Evolutionary conservation across 1,140 invertebrate species (phyloP), one percentile per base, ranked within the genome.

Genomic region (Stegodyphus mimosarum): DNA sequence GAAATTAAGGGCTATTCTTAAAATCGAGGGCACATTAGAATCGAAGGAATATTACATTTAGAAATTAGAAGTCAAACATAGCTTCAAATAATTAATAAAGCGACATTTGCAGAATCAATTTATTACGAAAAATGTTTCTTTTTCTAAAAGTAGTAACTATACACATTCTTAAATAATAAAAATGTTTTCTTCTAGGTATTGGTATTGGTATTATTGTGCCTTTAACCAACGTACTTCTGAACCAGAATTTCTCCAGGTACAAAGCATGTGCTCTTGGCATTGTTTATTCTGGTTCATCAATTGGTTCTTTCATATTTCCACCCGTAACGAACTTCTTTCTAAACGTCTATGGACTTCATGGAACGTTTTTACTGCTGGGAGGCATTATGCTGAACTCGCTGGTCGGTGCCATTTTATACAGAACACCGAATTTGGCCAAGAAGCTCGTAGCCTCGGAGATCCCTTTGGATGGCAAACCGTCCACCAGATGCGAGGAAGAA

Each of bases 341-440:
- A 13, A 17, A 17, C 3, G 7, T 85, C 4, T 89, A 89, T 77
- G 77, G 74, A 11, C 75, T 89, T 5, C 50, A 80, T n/a, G 90
- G 90, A 6, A 88, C 89, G 4, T 88, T 95, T 7, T 90, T 96
- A 0, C 90, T 96, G 5, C 93, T 97, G 91, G 95, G 95, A 6
- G 96, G 94, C 18, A 91, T 96, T 4, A 94, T 95, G 77, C 90
- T 97, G 15, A 95, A 97, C 89, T 94, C 95, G 1, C 94, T 95
- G 92, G 94, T 95, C 2, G 94, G 95, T 7, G 94, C 94, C 0
- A 93, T 93, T 48, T 92, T 95, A 0, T 95, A 95, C 88, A 92
- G 94, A 72, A 95, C 95, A 2, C 55, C 55, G 33, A 33, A 33
- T 33, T 33, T 33, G 33, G 33, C 33, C 33, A 1, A 33, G 1